Evolutionary conservation across 2,113 vertebrate genomes (phyloP), one percentile per base, ranked within the genome.

Genomic region (Ochotona princeps): DNA sequence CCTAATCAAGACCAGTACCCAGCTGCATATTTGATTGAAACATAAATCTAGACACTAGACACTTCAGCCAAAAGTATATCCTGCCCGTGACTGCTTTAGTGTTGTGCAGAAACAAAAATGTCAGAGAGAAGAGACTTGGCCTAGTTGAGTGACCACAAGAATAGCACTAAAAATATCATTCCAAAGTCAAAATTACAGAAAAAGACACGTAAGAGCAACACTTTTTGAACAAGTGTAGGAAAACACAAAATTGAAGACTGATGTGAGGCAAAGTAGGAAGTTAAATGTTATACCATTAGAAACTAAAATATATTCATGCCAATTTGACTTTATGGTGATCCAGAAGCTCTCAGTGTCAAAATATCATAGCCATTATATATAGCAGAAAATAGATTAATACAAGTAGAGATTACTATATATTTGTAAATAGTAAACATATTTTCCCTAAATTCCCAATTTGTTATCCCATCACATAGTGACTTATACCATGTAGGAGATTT

Each of bases 11-110:
- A 44, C 49, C 89, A 84, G 38, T 60, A 74, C 7, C 12, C 79
- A 94, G 72, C 12, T 72, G 15, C 18, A 88, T 51, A 38, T 67
- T 67, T 91, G 74, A 94, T 95, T 87, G 90, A 89, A 89, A 76
- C 78, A 84, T 72, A 63, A 95, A 73, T 17, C 20, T 85, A 74
- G 73, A 82, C 47, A 80, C 35, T 61, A 84, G 30, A 81, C 32
- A 63, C 61, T 72, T 57, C 25, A 83, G 61, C 28, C 78, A 69
- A 90, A 92, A 84, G 32, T 65, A 74, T 32, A 60, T 23, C 28
- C 67, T 79, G 47, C 17, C n/a, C 2, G 0, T 70, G 60, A 83
- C 18, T 66, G 23, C 32, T 65, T 20, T 67, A 83, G 35, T 90
- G 35, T 51, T n/a, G 47, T 73, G 38, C 49, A 93, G 49, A 82